phyloP scores from a whole-genome alignment of 2,113 vertebrate genomes.

The Tupaia chinensis region DNA sequence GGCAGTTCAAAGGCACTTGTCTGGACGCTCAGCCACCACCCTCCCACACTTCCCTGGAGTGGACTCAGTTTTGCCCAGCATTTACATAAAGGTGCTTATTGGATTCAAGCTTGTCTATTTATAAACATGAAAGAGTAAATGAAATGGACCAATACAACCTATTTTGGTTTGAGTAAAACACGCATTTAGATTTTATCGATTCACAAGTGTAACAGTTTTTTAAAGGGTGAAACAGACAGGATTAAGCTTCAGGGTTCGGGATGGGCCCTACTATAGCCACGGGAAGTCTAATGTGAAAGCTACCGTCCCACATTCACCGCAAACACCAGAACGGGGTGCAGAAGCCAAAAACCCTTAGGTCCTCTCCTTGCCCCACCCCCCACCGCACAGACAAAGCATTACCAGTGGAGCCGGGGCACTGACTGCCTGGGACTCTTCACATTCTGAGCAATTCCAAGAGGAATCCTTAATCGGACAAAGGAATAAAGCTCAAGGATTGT shows the following conservation, averaged over 20 bases:
- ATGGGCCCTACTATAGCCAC: no score
- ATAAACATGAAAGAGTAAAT: constrained; percentile 49
- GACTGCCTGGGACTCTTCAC: constrained; percentile 41
- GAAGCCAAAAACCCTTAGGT: constrained; percentile 7
- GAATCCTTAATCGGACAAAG: constrained; percentile 57
- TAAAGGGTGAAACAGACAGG: constrained; percentile 35
- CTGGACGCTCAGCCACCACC: neutral
- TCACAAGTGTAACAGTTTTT: neutral
- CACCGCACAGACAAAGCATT: neutral
- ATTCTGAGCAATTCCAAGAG: constrained; percentile 54
- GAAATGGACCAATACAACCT: neutral
- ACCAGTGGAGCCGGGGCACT: constrained; percentile 3
- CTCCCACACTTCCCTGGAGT: constrained; percentile 36
- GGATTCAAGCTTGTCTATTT: constrained; percentile 38
- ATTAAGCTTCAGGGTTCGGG: neutral
- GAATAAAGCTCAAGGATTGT: constrained; percentile 10
- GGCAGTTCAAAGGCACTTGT: constrained; percentile 57
- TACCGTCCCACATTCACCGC: neutral
- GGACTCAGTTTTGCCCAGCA: constrained; percentile 39
- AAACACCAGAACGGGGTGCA: neutral
- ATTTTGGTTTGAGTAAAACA: constrained; percentile 51
- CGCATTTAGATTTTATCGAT: neutral
- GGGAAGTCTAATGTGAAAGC: neutral
- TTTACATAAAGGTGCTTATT: constrained; percentile 59
- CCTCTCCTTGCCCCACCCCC: neutral